Conservation (phyloP, 2,113 vertebrate species). For the Tachuris rubrigastra region DNA sequence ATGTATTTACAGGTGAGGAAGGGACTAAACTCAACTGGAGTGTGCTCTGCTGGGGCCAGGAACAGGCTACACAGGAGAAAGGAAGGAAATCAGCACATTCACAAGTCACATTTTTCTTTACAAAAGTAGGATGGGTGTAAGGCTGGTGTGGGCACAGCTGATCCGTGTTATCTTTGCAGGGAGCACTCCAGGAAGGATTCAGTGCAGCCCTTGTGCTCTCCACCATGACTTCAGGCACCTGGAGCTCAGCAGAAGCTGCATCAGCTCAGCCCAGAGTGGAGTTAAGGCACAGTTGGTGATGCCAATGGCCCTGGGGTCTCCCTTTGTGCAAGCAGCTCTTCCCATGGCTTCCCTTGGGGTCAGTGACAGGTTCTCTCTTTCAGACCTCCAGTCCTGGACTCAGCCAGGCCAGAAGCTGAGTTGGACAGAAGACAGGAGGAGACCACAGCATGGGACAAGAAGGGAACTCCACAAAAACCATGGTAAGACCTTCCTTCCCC, state of each 20-base stretch:
- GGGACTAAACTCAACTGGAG: not conserved
- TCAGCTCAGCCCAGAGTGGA: accelerated
- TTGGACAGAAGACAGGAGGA: not conserved
- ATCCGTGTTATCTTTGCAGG: accelerated
- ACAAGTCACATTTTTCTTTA: not conserved
- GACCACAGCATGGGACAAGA: accelerated
- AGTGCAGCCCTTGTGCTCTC: not conserved
- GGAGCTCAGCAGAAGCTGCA: not conserved
- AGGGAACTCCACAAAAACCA: too few species aligned
- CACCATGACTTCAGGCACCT: not conserved
- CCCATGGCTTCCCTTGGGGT: not conserved
- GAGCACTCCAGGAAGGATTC: not conserved
- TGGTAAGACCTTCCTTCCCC: not conserved
- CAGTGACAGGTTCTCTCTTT: not conserved
- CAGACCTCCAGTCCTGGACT: not conserved
- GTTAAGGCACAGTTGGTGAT: not conserved
- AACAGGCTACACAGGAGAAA: not conserved
- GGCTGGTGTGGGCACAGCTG: not conserved
- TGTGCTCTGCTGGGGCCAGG: not conserved
- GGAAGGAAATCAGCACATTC: not conserved
- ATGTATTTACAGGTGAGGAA: constrained; percentile 42
- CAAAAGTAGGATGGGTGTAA: not conserved
- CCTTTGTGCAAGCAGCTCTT: not conserved
- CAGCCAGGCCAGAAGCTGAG: accelerated
- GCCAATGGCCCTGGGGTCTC: not conserved